Conservation (phyloP, 2,113 vertebrate genomes). For the Sylvilagus bachmani region DNA sequence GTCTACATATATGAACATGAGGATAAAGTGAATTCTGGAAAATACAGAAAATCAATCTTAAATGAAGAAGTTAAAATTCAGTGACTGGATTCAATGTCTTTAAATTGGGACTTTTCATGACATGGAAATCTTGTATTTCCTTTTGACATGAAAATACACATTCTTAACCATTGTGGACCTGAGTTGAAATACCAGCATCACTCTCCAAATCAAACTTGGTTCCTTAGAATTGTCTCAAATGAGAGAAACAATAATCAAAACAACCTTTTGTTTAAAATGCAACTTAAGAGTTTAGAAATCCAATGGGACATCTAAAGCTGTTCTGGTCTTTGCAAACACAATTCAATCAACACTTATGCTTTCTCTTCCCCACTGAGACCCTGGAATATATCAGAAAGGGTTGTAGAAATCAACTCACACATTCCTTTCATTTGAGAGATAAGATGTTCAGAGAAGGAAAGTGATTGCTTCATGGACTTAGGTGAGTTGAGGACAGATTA, state of each 20-base stretch:
- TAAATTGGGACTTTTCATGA: background rate
- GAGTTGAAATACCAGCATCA: background rate
- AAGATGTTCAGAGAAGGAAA: background rate
- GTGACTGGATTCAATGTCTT: background rate
- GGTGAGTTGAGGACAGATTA: background rate
- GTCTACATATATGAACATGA: background rate
- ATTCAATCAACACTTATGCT: background rate
- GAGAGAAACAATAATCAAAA: background rate
- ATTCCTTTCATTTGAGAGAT: background rate
- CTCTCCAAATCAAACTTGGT: background rate
- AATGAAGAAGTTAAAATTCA: background rate
- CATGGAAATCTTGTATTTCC: background rate
- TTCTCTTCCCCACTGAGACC: background rate
- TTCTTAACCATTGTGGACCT: background rate
- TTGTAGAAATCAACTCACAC: background rate
- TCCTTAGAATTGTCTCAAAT: background rate
- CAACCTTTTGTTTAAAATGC: background rate
- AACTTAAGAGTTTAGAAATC: background rate
- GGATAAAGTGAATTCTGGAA: background rate
- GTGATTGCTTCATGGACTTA: background rate
- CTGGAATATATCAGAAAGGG: background rate
- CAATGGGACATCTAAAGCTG: background rate
- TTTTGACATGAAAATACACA: background rate
- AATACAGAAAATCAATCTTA: background rate
- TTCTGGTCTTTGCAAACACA: background rate